Percentiles rank a stretch among this genome's conserved stretches.
Evolutionary conservation across 2,797 vertebrate genomes (phyloP).

Genomic region (Nyctibius grandis): DNA sequence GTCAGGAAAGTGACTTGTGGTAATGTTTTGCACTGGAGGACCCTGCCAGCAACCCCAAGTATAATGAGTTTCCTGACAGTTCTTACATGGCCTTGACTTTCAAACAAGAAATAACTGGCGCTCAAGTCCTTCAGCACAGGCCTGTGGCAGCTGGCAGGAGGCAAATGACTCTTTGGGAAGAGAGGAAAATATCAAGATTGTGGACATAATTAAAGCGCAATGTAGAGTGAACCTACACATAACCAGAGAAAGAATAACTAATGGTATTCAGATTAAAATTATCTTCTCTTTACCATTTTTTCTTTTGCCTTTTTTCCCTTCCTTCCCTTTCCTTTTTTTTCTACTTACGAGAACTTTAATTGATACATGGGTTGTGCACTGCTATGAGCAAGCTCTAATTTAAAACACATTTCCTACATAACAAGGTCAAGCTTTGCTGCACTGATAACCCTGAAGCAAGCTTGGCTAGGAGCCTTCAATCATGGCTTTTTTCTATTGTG

Average conservation of each 20-base stretch:
- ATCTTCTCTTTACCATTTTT: not conserved
- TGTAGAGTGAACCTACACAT: not conserved
- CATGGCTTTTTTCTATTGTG: not conserved
- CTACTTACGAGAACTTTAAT: not conserved
- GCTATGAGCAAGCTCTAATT: not conserved
- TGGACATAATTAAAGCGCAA: not conserved
- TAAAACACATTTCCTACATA: not conserved
- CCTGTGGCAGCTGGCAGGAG: not conserved
- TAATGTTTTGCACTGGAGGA: conserved; percentile 7
- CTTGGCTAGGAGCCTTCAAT: not conserved
- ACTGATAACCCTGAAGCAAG: not conserved
- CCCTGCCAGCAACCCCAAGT: not conserved
- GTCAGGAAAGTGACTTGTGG: conserved; percentile 19
- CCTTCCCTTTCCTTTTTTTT: not conserved
- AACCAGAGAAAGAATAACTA: not conserved
- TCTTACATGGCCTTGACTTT: conserved; percentile 2
- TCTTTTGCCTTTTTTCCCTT: not conserved
- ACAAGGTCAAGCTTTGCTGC: conserved; percentile 9
- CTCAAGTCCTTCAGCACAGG: not conserved
- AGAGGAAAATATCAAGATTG: conserved; percentile 7
- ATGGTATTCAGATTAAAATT: not conserved
- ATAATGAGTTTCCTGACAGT: not conserved
- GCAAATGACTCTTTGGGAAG: conserved; percentile 2
- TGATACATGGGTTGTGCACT: not conserved
- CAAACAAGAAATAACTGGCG: not conserved